A percentile compares a stretch with the other conserved stretches of the same genome.
Evolutionary conservation across 2,113 vertebrate genomes (phyloP).

Genomic region (Mastomys coucha): DNA sequence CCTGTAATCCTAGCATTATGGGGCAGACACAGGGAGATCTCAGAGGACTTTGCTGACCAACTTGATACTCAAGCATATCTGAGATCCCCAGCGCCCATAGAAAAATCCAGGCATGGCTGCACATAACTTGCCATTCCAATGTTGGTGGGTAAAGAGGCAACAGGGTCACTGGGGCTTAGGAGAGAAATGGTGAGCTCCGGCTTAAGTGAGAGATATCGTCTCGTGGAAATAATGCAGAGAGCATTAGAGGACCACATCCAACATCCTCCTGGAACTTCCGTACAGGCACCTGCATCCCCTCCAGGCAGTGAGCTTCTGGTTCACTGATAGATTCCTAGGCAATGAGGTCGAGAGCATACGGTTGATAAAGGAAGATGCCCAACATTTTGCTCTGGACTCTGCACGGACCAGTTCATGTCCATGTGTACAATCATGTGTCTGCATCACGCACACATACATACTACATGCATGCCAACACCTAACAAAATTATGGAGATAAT

Average conservation of each 20-base stretch:
- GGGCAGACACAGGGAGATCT: not conserved
- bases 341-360: not conserved
- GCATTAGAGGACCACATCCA: not conserved
- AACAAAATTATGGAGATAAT: conserved; percentile 7
- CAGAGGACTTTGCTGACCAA: not conserved
- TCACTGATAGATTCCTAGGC: not conserved
- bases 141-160: not conserved
- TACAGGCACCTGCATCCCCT: not conserved
- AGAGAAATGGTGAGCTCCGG: not conserved
- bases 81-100: not conserved
- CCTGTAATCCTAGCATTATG: not conserved
- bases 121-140: not conserved
- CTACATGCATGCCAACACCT: not conserved
- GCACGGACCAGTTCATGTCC: too few relatives aligned
- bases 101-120: too few relatives aligned
- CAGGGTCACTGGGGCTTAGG: too few relatives aligned
- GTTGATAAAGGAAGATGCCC: not conserved
- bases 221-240: not conserved
- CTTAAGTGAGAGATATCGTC: not conserved
- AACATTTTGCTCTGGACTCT: not conserved
- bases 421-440: not conserved
- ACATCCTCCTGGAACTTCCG: not conserved
- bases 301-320: not conserved
- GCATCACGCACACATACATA: not conserved
- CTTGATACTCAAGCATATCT: too few relatives aligned